These are phyloP conservation scores for Protophormia terraenovae DNA, from an alignment of 2,888 invertebrate species.

Conservation along the genomic window DNA sequence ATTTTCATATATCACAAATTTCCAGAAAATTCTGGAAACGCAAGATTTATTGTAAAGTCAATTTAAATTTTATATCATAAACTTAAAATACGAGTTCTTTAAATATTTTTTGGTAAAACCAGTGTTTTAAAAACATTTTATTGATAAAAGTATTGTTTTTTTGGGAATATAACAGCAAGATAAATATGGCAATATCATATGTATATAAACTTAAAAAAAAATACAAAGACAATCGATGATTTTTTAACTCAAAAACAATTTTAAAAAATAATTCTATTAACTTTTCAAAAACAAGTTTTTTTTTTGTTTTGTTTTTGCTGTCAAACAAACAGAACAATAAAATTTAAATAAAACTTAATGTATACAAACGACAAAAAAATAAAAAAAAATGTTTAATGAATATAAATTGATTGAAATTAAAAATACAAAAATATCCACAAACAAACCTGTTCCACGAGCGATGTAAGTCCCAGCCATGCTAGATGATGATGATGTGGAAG, in stretches of 20 bases:
- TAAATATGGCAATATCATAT: too few relatives aligned
- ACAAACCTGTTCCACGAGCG: slow-evolving; percentile 79
- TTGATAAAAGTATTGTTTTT: too few relatives aligned
- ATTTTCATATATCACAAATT: too few relatives aligned
- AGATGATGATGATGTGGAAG: slow-evolving; percentile 72
- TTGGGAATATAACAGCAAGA: too few relatives aligned
- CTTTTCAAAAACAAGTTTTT: neutral
- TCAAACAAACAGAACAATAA: neutral
- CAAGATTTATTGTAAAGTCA: too few relatives aligned
- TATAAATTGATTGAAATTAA: neutral
- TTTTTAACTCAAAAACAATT: neutral
- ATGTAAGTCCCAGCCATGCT: slow-evolving; percentile 70
- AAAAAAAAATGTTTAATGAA: neutral
- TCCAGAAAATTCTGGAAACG: too few relatives aligned
- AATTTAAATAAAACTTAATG: neutral
- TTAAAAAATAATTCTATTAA: neutral
- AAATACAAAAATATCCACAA: neutral
- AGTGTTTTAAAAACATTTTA: too few relatives aligned
- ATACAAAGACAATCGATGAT: neutral
- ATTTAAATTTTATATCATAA: too few relatives aligned
- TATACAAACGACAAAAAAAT: neutral
- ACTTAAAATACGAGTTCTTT: too few relatives aligned
- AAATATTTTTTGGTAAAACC: too few relatives aligned
- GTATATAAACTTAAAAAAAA: too few relatives aligned
- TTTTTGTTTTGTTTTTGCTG: neutral